Conservation (phyloP, 2,888 invertebrate species). For the Sipha maydis region DNA sequence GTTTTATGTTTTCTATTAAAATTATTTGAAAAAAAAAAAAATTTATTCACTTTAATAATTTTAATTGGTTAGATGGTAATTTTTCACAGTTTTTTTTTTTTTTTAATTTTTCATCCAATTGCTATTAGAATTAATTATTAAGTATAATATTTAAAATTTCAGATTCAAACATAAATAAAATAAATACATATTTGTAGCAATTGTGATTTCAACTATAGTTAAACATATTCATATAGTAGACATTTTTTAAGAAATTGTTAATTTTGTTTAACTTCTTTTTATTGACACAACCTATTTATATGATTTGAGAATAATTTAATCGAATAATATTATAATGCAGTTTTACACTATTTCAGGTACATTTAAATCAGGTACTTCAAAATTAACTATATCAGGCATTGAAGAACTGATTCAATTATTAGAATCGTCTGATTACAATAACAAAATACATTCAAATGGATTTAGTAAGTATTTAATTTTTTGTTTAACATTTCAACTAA, state of each 20-base stretch:
- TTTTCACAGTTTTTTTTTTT: too few relatives aligned
- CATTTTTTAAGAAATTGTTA: not conserved
- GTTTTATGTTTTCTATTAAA: too few relatives aligned
- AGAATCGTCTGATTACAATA: constrained; percentile 65
- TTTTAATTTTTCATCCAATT: too few relatives aligned
- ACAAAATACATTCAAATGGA: constrained; percentile 66
- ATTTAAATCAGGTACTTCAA: constrained; percentile 25
- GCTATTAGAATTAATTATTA: too few relatives aligned
- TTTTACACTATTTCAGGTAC: not conserved
- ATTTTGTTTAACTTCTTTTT: not conserved
- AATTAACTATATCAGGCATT: constrained; percentile 62
- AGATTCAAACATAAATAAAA: not conserved
- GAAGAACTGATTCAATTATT: constrained; percentile 66
- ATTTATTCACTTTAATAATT: not conserved
- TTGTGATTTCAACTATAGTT: not conserved
- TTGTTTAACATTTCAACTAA: not conserved
- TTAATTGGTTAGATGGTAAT: too few relatives aligned
- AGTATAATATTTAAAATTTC: too few relatives aligned
- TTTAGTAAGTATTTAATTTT: constrained; percentile 54
- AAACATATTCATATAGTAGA: too few relatives aligned
- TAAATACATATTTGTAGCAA: not conserved
- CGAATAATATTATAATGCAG: not conserved
- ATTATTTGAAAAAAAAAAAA: not conserved
- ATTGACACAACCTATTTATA: not conserved
- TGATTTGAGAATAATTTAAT: not conserved